Percentiles rank a stretch among this genome's conserved stretches.
These are phyloP conservation scores for Lophotriccus pileatus DNA, from an alignment of 2,797 vertebrate genomes.

Conservation along the genomic window DNA sequence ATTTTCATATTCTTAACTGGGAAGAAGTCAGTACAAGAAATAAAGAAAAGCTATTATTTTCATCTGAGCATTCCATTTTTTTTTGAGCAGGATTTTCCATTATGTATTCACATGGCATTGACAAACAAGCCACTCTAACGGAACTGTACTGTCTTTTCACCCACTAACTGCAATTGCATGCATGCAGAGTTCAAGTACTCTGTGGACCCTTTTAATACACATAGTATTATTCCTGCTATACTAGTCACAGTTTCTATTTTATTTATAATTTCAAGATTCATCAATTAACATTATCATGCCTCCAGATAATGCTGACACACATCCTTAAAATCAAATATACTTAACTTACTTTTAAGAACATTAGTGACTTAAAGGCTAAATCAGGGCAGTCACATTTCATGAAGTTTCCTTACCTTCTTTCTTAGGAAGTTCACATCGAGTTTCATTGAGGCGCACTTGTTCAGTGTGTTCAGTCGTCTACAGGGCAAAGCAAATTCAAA, in stretches of 20 bases:
- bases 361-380: background rate
- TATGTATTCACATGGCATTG: background rate
- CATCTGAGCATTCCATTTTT: background rate
- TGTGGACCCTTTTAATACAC: background rate
- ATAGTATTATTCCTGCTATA: background rate
- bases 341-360: background rate
- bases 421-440: conserved; percentile 96
- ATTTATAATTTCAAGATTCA: background rate
- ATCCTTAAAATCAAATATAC: background rate
- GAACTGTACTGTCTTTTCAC: background rate
- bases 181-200: background rate
- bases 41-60: conserved; percentile 31
- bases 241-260: background rate
- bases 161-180: background rate
- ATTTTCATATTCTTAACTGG: conserved; percentile 47
- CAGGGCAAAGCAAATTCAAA: conserved; percentile 70
- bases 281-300: background rate
- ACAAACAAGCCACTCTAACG: background rate
- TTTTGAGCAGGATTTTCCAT: conserved; percentile 1
- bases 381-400: background rate
- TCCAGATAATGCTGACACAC: background rate
- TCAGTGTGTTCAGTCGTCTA: conserved; percentile 96
- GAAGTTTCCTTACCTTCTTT: conserved; percentile 88
- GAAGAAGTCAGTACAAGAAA: conserved; percentile 41
- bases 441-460: conserved; percentile 99